phyloP scores from a whole-genome alignment of 2,113 vertebrate species.

The Prochilodus magdalenae region DNA sequence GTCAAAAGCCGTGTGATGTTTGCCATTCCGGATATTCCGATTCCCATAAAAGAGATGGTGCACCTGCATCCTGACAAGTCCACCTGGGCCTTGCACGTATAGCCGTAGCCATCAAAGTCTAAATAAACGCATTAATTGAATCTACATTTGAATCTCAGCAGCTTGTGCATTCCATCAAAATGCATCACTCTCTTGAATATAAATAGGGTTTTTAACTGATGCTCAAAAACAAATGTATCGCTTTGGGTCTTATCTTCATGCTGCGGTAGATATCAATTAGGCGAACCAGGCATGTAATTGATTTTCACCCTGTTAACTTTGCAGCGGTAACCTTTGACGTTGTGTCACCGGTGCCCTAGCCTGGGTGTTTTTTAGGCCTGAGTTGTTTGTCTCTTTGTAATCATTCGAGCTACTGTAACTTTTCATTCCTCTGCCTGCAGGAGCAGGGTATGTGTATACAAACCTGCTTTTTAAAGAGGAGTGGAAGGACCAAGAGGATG shows the following conservation, averaged over 20 bases:
- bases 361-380: conserved; percentile 47
- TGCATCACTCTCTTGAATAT: conserved; percentile 57
- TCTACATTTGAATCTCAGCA: conserved; percentile 27
- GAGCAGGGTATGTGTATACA: not conserved
- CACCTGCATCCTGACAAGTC: conserved; percentile 47
- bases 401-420: conserved; percentile 47
- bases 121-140: conserved; percentile 49
- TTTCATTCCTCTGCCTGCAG: not conserved
- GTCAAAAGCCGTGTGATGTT: conserved; percentile 50
- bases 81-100: conserved; percentile 24
- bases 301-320: conserved; percentile 77
- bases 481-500: no score
- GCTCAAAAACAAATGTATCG: conserved; percentile 56
- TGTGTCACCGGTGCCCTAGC: conserved; percentile 44
- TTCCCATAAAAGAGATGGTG: conserved; percentile 34
- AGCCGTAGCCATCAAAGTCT: conserved; percentile 18
- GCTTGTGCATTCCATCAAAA: conserved; percentile 55
- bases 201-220: conserved; percentile 59
- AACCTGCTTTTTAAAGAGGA: not conserved
- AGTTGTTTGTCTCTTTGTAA: conserved; percentile 61
- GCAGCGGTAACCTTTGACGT: conserved; percentile 65
- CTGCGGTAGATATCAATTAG: conserved; percentile 78
- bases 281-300: conserved; percentile 79
- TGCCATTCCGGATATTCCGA: conserved; percentile 24
- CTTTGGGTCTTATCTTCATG: conserved; percentile 72